These are phyloP conservation scores for Cercocebus atys DNA, from an alignment of 2,113 vertebrate genomes.

Conservation along the genomic window DNA sequence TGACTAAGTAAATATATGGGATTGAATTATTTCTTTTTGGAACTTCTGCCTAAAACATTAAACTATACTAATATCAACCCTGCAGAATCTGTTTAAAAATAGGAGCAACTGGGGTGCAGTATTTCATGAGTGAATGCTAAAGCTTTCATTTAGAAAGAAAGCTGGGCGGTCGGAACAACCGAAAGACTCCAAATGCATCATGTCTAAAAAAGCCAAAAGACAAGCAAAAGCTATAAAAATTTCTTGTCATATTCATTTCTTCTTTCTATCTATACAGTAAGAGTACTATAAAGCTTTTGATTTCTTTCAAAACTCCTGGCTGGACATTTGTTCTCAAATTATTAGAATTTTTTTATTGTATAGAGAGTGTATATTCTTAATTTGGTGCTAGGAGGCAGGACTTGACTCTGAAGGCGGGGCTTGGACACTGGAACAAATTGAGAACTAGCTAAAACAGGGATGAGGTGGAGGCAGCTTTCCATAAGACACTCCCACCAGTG, in stretches of 20 bases:
- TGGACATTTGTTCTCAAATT: constrained; percentile 54
- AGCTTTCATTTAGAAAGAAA: constrained; percentile 52
- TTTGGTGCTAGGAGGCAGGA: neutral
- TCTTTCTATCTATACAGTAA: constrained; percentile 18
- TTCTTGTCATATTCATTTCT: constrained; percentile 63
- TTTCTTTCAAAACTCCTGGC: constrained; percentile 38
- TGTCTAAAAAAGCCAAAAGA: constrained; percentile 56
- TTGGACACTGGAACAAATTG: no score
- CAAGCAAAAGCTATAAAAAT: constrained; percentile 62
- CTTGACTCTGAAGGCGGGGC: no score
- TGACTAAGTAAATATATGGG: constrained; percentile 73
- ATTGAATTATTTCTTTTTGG: constrained; percentile 79
- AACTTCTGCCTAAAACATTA: constrained; percentile 79
- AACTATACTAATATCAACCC: constrained; percentile 73
- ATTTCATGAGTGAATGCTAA: constrained; percentile 64
- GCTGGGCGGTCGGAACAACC: neutral
- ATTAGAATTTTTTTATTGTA: neutral
- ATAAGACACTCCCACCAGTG: no score
- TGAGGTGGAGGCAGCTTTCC: no score
- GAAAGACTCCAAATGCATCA: constrained; percentile 55
- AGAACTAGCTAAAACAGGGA: no score
- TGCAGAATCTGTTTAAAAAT: constrained; percentile 79
- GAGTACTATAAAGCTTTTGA: neutral
- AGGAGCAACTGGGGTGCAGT: constrained; percentile 69
- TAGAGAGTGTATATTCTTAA: neutral